Evolutionary conservation across 1,140 invertebrate genomes (phyloP).

Genomic region (Sinella curviseta): DNA sequence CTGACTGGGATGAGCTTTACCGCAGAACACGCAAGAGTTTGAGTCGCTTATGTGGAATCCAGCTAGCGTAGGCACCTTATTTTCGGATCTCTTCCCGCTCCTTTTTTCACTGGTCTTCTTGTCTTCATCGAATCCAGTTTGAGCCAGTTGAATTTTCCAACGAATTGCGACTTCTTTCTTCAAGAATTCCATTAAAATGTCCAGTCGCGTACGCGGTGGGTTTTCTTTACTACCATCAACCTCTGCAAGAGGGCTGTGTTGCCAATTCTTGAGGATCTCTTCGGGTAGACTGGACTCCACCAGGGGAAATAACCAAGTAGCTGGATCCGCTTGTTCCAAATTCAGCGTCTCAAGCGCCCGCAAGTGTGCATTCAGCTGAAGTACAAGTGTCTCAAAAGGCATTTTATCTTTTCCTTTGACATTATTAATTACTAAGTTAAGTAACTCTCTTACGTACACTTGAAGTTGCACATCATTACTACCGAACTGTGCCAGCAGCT

Average conservation of each 20-base stretch:
- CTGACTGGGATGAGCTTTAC: background rate
- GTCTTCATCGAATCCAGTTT: background rate
- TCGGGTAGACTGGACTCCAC: conserved; percentile 50
- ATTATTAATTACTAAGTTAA: conserved; percentile 13
- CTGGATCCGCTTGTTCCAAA: background rate
- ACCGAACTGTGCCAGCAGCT: conserved; percentile 23
- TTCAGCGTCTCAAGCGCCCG: conserved; percentile 17
- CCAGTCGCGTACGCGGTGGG: background rate
- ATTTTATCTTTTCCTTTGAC: conserved; percentile 24
- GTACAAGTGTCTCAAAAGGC: background rate
- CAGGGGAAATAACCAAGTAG: conserved; percentile 25
- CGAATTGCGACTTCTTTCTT: conserved; percentile 17
- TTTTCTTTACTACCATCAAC: background rate
- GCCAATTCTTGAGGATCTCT: conserved; percentile 50
- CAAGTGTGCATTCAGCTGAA: conserved; percentile 29
- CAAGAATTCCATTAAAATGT: conserved; percentile 18
- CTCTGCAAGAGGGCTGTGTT: conserved; percentile 29
- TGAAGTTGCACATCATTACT: background rate
- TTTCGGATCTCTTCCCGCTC: background rate
- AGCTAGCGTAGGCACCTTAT: background rate
- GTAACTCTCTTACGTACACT: conserved; percentile 33
- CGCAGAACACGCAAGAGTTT: background rate
- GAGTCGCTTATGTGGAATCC: background rate
- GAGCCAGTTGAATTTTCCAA: background rate
- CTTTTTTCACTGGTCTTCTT: background rate